A percentile compares a stretch with the other conserved stretches of the same genome.
These are phyloP conservation scores for Protodeltote pygarga DNA, from an alignment of 2,888 invertebrate genomes.

Conservation along the genomic window DNA sequence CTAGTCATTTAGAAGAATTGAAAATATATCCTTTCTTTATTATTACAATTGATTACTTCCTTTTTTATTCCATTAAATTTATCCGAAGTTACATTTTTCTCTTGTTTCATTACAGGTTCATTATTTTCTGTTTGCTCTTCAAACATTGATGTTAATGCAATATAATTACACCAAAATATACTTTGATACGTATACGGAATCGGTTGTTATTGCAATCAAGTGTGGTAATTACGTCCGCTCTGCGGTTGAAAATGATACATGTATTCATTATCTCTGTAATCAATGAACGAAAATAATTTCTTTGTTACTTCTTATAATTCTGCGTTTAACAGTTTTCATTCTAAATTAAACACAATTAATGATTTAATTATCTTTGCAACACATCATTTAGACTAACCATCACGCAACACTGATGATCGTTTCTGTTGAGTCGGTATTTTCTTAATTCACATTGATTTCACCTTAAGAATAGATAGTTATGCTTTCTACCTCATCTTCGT, in stretches of 20 bases:
- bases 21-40: neutral
- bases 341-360: conserved; percentile 43
- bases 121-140: neutral
- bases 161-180: neutral
- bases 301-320: conserved; percentile 16
- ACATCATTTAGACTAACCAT: conserved; percentile 52
- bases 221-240: conserved; percentile 12
- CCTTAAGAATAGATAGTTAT: conserved; percentile 67
- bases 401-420: conserved; percentile 61
- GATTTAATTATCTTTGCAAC: conserved; percentile 36
- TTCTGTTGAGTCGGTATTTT: conserved; percentile 54
- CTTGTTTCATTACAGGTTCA: neutral
- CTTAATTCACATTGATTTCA: conserved; percentile 68
- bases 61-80: no score
- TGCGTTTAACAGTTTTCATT: conserved; percentile 17
- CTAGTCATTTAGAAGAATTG: no score
- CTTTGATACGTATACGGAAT: conserved; percentile 3
- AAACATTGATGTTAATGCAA: conserved; percentile 4
- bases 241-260: neutral
- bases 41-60: no score
- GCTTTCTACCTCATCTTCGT: conserved; percentile 64
- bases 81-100: no score
- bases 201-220: conserved; percentile 14
- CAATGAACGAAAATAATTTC: conserved; percentile 13
- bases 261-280: conserved; percentile 16